phyloP scores from a whole-genome alignment of 2,888 invertebrate species.

The Mystacides longicornis region DNA sequence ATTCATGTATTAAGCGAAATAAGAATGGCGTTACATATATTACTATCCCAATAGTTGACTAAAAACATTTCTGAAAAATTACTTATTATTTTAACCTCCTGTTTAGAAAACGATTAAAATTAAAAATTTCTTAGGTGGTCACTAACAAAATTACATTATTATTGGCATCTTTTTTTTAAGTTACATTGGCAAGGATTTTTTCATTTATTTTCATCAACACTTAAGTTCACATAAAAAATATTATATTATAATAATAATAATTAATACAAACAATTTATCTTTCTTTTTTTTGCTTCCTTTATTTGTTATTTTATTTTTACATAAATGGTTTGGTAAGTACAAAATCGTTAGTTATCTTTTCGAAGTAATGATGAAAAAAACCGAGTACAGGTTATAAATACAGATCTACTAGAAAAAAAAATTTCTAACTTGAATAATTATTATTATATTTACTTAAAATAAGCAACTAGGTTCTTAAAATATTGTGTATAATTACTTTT shows the following conservation, averaged over 20 bases:
- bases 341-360: too few species aligned
- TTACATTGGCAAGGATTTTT: conserved; percentile 1
- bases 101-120: not conserved
- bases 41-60: not conserved
- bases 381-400: not conserved
- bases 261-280: too few species aligned
- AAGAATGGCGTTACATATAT: not conserved
- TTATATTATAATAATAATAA: too few species aligned
- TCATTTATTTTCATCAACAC: not conserved
- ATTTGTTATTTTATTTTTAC: too few species aligned
- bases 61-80: not conserved
- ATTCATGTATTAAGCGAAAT: not conserved
- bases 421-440: not conserved
- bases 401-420: not conserved
- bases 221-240: too few species aligned
- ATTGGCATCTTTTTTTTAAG: not conserved
- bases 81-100: not conserved
- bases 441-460: not conserved
- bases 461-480: not conserved
- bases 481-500: too few species aligned
- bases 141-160: not conserved
- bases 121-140: not conserved
- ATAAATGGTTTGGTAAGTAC: too few species aligned
- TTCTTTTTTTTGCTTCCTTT: too few species aligned
- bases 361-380: too few species aligned